Percentiles rank a stretch among this genome's conserved stretches.
Evolutionary conservation across 2,888 invertebrate genomes (phyloP).

Genomic region (Tachina grossa): DNA sequence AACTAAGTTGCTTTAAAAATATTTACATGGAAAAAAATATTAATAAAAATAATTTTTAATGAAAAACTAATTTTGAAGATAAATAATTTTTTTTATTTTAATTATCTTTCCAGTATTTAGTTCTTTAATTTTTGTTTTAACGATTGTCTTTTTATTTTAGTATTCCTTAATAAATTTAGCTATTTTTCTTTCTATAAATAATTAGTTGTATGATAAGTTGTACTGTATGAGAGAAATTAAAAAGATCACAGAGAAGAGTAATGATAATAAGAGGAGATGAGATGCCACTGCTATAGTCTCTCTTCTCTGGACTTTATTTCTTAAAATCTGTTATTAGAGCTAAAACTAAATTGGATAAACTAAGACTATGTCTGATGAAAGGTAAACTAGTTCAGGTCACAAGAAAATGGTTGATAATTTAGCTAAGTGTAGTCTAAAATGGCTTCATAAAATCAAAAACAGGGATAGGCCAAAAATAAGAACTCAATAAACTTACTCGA

Average conservation of each 20-base stretch:
- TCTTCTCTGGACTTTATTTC: not conserved
- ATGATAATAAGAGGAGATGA: not conserved
- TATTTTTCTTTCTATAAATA: slow-evolving; percentile 10
- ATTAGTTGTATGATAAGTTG: slow-evolving; percentile 9
- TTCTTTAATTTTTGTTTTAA: slow-evolving; percentile 35
- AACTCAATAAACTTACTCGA: not conserved
- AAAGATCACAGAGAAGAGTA: not conserved
- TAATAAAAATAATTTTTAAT: not conserved
- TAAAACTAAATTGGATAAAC: slow-evolving; percentile 11
- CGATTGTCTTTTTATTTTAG: slow-evolving; percentile 59
- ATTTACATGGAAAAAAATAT: not conserved
- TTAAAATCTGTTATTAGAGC: not conserved
- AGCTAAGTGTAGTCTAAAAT: not conserved
- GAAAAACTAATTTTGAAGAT: not conserved
- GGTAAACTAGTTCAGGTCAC: slow-evolving; percentile 22
- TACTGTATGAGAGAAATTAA: slow-evolving; percentile 16
- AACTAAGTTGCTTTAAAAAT: slow-evolving; percentile 15
- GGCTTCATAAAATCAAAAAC: not conserved
- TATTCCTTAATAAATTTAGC: slow-evolving; percentile 35
- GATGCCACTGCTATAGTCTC: not conserved
- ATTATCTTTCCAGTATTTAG: not conserved
- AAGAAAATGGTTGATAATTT: slow-evolving; percentile 20
- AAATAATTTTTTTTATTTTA: slow-evolving; percentile 2
- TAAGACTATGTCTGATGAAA: slow-evolving; percentile 4
- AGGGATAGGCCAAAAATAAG: not conserved